Percentiles rank a stretch among this genome's conserved stretches.
Conservation (phyloP, 1,140 invertebrate genomes). For the Drosophila biarmipes region DNA sequence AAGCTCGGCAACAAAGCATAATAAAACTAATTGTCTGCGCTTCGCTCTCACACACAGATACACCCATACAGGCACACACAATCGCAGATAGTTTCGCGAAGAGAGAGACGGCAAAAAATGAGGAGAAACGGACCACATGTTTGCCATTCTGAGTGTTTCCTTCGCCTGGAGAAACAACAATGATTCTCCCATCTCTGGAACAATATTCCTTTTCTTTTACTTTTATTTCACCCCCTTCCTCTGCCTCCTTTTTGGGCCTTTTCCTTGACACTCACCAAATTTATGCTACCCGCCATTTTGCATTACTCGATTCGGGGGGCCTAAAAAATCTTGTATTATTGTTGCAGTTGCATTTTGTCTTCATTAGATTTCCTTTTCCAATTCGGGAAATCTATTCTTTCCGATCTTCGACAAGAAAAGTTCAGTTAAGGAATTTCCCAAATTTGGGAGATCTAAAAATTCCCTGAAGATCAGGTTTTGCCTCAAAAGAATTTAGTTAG, state of each 20-base stretch:
- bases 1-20: constrained; percentile 83
- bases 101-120: constrained; percentile 18
- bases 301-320: constrained; percentile 30
- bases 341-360: constrained; percentile 34
- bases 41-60: constrained; percentile 74
- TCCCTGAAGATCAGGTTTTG: not conserved
- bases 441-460: not conserved
- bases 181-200: constrained; percentile 36
- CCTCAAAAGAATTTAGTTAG: too few relatives aligned
- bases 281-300: constrained; percentile 73
- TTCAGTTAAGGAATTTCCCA: constrained; percentile 8
- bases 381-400: constrained; percentile 9
- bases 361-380: constrained; percentile 7
- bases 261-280: constrained; percentile 52
- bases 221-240: constrained; percentile 57
- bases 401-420: constrained; percentile 12
- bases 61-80: constrained; percentile 24
- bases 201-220: constrained; percentile 34
- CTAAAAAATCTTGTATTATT: constrained; percentile 1
- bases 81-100: constrained; percentile 39
- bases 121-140: constrained; percentile 60
- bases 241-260: constrained; percentile 7
- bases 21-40: constrained; percentile 83
- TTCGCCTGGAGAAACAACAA: constrained; percentile 42
- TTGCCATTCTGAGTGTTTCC: constrained; percentile 71